Evolutionary conservation across 2,113 vertebrate species (phyloP).

Genomic region (Limnothrissa miodon): DNA sequence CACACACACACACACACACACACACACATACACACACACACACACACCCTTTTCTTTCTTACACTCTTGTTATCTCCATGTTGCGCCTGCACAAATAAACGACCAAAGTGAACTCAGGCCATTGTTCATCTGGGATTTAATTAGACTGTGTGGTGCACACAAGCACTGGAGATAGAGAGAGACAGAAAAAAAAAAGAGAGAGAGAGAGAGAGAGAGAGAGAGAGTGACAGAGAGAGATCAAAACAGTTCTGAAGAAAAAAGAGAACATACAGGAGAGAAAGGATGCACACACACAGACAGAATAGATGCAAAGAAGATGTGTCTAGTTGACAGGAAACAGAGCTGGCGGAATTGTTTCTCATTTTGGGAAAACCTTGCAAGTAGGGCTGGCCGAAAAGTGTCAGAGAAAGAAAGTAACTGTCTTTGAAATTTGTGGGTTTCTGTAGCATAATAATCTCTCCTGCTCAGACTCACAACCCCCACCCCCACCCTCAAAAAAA

Average conservation of each 20-base stretch:
- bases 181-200: not conserved
- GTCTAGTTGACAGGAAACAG: not conserved
- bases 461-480: no score
- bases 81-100: not conserved
- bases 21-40: no score
- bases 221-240: slow-evolving; percentile 1
- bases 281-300: not conserved
- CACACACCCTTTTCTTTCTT: not conserved
- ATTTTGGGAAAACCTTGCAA: not conserved
- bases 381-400: not conserved
- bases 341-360: not conserved
- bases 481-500: no score
- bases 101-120: not conserved
- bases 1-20: no score
- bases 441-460: no score
- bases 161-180: not conserved
- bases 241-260: not conserved
- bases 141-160: not conserved
- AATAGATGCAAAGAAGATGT: not conserved
- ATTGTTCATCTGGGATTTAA: not conserved
- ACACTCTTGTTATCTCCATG: not conserved
- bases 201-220: not conserved
- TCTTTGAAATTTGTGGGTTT: no score
- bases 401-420: no score
- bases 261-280: not conserved